Evolutionary conservation across 2,888 invertebrate species (phyloP), one percentile per base, ranked within the genome.

Genomic region (Agonopterix subpropinquella): DNA sequence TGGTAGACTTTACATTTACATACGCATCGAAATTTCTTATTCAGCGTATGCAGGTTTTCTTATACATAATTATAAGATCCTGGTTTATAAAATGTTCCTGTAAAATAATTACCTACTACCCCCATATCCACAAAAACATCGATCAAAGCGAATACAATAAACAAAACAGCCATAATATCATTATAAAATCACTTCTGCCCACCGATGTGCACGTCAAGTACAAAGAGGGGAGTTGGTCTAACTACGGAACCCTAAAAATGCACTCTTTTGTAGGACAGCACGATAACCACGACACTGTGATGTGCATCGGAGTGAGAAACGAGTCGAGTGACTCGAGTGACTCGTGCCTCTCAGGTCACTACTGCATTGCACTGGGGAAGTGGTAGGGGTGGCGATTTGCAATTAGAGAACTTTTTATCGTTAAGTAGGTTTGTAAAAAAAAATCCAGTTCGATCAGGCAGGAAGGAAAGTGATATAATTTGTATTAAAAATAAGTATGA

Each of bases 271-370:
- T 39, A 39, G n/a, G 13, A 39, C 13, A 10, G 39, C n/a, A 8
- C 64, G 63, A 68, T 62, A 60, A 61, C 59, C 55, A 61, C 56
- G 58, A 58, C 62, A 58, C 64, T 60, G 67, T 66, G 67, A 68
- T 67, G 70, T 70, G 65, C 70, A 68, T 53, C 57, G 65, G 64
- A 67, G 61, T 72, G 73, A 70, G 63, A 70, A 73, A 73, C 65
- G 9, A 39, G 39, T 39, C 39, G 65, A 70, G 62, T 37, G 18
- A 44, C 44, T 36, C 37, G 36, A 9, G 45, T 36, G 11, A 10
- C 5, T 28, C 28, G n/a, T 9, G 43, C 42, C 42, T 39, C 28
- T 28, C 28, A 28, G 28, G 28, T 28, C 28, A 28, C 28, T 28
- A 28, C 28, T 28, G 9, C 10, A 9, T n/a, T 39, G 39, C 39